phyloP scores from a whole-genome alignment of 2,113 vertebrate genomes.

The Neolamprologus falcicula region DNA sequence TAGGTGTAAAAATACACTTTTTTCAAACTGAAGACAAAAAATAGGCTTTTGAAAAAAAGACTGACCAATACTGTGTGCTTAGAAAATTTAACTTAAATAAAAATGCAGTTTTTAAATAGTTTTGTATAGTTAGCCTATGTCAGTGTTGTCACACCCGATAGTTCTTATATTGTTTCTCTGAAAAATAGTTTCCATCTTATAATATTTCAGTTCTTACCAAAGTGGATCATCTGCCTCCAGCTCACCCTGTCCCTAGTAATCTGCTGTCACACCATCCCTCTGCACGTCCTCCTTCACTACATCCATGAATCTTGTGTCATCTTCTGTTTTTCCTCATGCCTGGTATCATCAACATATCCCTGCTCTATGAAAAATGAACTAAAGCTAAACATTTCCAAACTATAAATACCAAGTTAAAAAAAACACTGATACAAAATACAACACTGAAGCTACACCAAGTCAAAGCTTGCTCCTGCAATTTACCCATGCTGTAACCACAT shows the following conservation, averaged over 20 bases:
- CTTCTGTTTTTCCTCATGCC: neutral
- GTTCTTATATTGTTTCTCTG: too few relatives aligned
- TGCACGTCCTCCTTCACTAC: neutral
- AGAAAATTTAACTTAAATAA: neutral
- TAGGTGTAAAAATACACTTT: neutral
- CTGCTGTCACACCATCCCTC: neutral
- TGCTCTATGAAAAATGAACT: neutral
- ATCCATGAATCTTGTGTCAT: neutral
- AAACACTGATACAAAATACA: neutral
- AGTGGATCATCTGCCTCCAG: too few relatives aligned
- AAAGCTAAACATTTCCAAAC: neutral
- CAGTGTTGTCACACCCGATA: neutral
- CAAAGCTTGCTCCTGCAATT: neutral
- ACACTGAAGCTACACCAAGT: neutral
- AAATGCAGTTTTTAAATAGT: neutral
- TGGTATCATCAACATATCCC: neutral
- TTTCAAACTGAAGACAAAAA: neutral
- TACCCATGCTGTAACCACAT: neutral
- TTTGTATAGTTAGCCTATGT: neutral
- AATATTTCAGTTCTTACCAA: too few relatives aligned
- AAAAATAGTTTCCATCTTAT: too few relatives aligned
- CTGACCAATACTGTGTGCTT: neutral
- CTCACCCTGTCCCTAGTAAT: too few relatives aligned
- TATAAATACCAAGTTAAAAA: neutral
- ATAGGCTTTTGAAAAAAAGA: neutral